These are phyloP conservation scores for Monodelphis domestica DNA, from an alignment of 2,797 vertebrate genomes.

Conservation along the genomic window DNA sequence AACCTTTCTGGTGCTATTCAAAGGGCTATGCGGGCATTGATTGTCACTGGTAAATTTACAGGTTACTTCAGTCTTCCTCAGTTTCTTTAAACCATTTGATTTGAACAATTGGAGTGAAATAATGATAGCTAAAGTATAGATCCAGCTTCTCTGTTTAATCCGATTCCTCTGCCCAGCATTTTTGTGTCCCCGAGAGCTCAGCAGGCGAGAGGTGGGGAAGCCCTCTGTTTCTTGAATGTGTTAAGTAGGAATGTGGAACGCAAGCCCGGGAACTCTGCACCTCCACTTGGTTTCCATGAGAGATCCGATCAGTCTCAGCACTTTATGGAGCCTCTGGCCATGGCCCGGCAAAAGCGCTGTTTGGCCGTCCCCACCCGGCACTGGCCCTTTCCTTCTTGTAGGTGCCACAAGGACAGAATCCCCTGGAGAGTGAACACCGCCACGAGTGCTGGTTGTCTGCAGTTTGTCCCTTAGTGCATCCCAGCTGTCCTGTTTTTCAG, in stretches of 20 bases:
- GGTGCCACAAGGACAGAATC: too few relatives aligned
- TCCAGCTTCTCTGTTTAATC: constrained; percentile 42
- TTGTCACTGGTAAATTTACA: constrained; percentile 61
- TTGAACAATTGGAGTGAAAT: background rate
- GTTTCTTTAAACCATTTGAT: background rate
- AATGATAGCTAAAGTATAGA: background rate
- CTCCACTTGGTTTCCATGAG: background rate
- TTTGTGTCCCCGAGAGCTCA: constrained; percentile 33
- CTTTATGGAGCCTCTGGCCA: constrained; percentile 33
- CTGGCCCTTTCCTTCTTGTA: background rate
- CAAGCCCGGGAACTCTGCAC: constrained; percentile 22
- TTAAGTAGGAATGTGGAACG: constrained; percentile 35
- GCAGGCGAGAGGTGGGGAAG: constrained; percentile 7
- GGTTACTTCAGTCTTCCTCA: constrained; percentile 48
- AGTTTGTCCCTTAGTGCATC: background rate
- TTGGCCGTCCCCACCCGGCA: constrained; percentile 27
- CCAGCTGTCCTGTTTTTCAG: background rate
- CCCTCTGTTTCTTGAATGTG: constrained; percentile 20
- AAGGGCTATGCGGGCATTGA: constrained; percentile 64
- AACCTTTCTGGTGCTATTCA: constrained; percentile 69
- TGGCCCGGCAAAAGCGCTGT: background rate
- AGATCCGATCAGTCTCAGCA: background rate
- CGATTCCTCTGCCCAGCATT: constrained; percentile 2
- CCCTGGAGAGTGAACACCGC: background rate
- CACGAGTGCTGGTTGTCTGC: background rate